These are phyloP conservation scores for Parazoanthus darwini DNA, from an alignment of 92 coral and sea anemone genomes.

Conservation along the genomic window DNA sequence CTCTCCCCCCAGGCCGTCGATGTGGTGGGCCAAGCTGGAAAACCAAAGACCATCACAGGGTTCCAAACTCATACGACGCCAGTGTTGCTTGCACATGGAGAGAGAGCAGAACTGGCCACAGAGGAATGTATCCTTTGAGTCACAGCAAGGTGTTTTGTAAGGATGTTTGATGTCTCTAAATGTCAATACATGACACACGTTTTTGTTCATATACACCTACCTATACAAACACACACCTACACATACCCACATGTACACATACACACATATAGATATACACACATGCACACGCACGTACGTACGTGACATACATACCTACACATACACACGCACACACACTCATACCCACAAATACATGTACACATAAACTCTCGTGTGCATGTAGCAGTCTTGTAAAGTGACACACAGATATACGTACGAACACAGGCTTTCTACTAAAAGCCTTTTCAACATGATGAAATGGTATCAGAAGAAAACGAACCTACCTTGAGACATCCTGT, in stretches of 20 bases:
- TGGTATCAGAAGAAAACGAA: no score
- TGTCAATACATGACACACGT: neutral
- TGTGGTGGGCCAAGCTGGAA: conserved; percentile 98
- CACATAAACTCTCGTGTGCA: neutral
- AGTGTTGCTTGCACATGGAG: conserved; percentile 94
- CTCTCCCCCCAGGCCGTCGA: conserved; percentile 80
- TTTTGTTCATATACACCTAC: neutral
- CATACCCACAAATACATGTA: neutral
- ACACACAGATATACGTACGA: neutral
- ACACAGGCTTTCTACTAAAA: neutral
- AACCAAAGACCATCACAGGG: conserved; percentile 97
- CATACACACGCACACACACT: neutral
- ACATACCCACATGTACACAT: neutral
- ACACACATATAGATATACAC: no score
- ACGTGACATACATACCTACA: neutral
- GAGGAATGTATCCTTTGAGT: conserved; percentile 97
- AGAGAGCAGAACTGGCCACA: conserved; percentile 97
- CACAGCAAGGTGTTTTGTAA: neutral
- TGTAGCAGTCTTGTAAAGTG: neutral
- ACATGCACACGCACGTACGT: no score
- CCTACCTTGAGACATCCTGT: no score
- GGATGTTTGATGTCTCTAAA: neutral
- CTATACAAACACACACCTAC: neutral
- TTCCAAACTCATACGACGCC: conserved; percentile 99
- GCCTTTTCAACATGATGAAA: no score